These are phyloP conservation scores for Agonopterix subpropinquella DNA, from an alignment of 2,888 invertebrate species.

Conservation along the genomic window DNA sequence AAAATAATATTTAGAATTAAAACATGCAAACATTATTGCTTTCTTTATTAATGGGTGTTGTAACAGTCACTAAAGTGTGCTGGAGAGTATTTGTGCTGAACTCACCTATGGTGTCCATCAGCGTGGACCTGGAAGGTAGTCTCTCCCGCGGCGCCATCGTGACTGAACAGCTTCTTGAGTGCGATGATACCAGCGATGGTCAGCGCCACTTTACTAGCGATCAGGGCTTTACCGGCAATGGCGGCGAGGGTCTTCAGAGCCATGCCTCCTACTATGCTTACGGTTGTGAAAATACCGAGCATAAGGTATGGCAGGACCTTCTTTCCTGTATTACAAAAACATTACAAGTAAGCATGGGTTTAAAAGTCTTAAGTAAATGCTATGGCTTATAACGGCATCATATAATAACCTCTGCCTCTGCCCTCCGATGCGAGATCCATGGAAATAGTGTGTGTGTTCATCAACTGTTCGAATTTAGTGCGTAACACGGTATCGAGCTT, in stretches of 20 bases:
- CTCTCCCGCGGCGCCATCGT: constrained; percentile 77
- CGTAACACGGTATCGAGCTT: constrained; percentile 70
- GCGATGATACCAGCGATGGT: constrained; percentile 84
- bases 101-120: constrained; percentile 78
- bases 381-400: neutral
- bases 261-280: constrained; percentile 82
- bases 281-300: constrained; percentile 77
- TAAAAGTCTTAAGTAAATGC: neutral
- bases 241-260: constrained; percentile 81
- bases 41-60: too few relatives aligned
- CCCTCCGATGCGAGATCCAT: constrained; percentile 76
- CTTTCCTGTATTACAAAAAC: constrained; percentile 46
- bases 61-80: neutral
- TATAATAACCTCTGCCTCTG: constrained; percentile 63
- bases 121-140: constrained; percentile 82
- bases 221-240: constrained; percentile 82
- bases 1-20: constrained; percentile 48
- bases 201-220: constrained; percentile 83
- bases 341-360: neutral
- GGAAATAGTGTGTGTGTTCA: constrained; percentile 79
- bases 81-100: neutral
- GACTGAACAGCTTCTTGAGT: constrained; percentile 82
- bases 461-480: constrained; percentile 74
- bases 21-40: constrained; percentile 10
- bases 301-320: constrained; percentile 75